These are phyloP conservation scores for Parazoanthus swiftii DNA, from an alignment of 92 coral and sea anemone species.

Conservation along the genomic window DNA sequence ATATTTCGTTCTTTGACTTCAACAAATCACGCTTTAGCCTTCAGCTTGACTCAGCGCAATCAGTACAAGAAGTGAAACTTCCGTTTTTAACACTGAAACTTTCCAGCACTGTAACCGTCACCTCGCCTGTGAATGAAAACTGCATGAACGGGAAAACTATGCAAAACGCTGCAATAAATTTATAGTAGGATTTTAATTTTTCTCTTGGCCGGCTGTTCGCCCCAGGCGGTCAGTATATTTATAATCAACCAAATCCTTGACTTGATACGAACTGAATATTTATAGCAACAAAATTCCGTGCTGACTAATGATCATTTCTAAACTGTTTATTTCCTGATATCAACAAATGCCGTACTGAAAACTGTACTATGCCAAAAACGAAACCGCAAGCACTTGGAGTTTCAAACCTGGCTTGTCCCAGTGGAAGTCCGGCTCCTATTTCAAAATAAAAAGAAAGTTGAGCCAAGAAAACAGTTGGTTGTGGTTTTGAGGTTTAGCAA, in stretches of 20 bases:
- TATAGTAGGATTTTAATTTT: neutral
- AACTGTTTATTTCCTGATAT: constrained; percentile 30
- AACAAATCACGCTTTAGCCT: constrained; percentile 8
- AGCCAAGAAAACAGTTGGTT: neutral
- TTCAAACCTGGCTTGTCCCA: neutral
- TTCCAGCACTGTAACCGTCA: neutral
- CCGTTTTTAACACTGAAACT: neutral
- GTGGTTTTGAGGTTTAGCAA: constrained; percentile 7
- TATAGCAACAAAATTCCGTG: constrained; percentile 1
- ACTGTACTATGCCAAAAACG: neutral
- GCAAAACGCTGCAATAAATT: neutral
- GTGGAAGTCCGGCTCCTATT: neutral
- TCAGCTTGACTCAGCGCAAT: constrained; percentile 8
- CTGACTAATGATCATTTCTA: neutral
- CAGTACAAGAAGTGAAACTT: neutral
- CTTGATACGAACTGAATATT: neutral
- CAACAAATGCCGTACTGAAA: neutral
- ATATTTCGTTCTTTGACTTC: neutral
- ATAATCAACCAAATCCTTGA: constrained; percentile 2
- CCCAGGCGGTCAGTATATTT: constrained; percentile 15
- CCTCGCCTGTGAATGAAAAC: neutral
- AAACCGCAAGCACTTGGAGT: neutral
- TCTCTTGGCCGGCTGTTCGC: neutral
- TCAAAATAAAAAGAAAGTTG: neutral
- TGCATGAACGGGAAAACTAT: neutral